Evolutionary conservation across 2,797 vertebrate genomes (phyloP).

Genomic region (Distichodus sexfasciatus): DNA sequence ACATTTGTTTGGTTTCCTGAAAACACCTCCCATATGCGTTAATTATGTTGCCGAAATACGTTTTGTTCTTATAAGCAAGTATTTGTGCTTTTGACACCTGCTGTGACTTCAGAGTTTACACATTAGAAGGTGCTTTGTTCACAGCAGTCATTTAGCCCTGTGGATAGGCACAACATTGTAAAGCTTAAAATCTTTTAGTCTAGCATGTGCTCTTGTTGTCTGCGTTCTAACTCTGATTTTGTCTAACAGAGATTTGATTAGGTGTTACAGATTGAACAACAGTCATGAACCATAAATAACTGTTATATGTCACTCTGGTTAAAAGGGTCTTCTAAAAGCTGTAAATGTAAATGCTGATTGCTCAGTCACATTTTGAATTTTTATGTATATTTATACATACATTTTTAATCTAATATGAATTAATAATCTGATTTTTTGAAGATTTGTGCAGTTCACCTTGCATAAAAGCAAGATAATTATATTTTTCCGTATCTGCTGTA

Average conservation of each 20-base stretch:
- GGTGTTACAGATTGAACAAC: too few species aligned
- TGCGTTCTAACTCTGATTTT: too few species aligned
- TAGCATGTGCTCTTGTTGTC: too few species aligned
- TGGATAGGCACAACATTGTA: too few species aligned
- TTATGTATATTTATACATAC: not conserved
- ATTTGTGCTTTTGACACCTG: conserved; percentile 1
- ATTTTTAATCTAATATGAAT: not conserved
- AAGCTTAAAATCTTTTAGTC: too few species aligned
- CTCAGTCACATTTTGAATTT: too few species aligned
- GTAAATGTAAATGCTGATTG: too few species aligned
- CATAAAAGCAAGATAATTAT: not conserved
- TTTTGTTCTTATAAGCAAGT: not conserved
- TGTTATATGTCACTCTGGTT: too few species aligned
- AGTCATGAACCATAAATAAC: too few species aligned
- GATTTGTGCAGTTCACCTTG: not conserved
- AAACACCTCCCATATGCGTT: not conserved
- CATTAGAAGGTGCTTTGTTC: conserved; percentile 3
- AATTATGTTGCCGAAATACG: conserved; percentile 10
- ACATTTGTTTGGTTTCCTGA: conserved; percentile 6
- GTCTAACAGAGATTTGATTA: too few species aligned
- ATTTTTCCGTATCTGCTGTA: too few species aligned
- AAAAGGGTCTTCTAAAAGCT: too few species aligned
- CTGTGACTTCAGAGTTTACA: not conserved
- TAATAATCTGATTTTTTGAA: not conserved
- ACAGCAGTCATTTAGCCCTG: not conserved